Evolutionary conservation across 2,113 vertebrate genomes (phyloP).

Genomic region (Pterocles orientalis): DNA sequence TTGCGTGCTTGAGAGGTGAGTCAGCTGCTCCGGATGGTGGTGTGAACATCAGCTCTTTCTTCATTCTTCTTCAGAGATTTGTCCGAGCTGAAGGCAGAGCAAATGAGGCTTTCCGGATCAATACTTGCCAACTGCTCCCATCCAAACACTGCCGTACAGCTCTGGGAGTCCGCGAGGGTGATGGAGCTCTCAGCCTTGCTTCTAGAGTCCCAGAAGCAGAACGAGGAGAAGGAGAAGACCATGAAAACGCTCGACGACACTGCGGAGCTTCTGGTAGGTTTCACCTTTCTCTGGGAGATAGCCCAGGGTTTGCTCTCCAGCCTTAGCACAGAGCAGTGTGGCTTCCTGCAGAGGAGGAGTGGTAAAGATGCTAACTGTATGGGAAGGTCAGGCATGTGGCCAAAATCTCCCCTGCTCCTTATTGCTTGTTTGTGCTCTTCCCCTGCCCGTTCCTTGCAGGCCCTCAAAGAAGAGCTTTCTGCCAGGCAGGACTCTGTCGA

Average conservation of each 20-base stretch:
- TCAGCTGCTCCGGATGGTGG: background rate
- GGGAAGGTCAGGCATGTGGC: background rate
- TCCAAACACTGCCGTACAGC: conserved; percentile 15
- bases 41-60: background rate
- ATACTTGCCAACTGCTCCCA: conserved; percentile 77
- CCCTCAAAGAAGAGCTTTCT: conserved; percentile 70
- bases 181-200: conserved; percentile 77
- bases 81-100: conserved; percentile 83
- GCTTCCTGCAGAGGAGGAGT: background rate
- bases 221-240: conserved; percentile 78
- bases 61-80: conserved; percentile 79
- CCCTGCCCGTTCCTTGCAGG: conserved; percentile 5
- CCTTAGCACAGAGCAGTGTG: background rate
- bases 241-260: conserved; percentile 67
- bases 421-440: background rate
- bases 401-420: background rate
- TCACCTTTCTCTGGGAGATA: conserved; percentile 3
- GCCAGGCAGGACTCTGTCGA: conserved; percentile 57
- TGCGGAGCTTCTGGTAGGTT: conserved; percentile 73
- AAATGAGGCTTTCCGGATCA: conserved; percentile 81
- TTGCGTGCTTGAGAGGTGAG: background rate
- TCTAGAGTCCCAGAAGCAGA: conserved; percentile 73
- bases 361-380: background rate
- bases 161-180: conserved; percentile 76
- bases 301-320: background rate